Evolutionary conservation across 1,140 invertebrate species (phyloP).

Genomic region (Trinorchestia longiramus): DNA sequence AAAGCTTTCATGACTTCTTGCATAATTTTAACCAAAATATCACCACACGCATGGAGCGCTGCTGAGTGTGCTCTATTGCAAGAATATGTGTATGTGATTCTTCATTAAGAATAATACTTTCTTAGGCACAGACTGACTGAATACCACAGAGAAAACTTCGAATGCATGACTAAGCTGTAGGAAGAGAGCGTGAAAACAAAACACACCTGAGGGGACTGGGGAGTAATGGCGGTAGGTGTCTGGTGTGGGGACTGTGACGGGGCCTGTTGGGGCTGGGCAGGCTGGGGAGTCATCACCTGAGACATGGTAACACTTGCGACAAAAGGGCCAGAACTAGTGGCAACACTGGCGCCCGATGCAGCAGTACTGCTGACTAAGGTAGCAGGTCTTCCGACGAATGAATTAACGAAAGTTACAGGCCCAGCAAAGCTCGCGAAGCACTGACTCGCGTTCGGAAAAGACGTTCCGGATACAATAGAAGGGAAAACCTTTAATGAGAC

Average conservation of each 20-base stretch:
- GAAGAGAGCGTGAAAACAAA: too few relatives aligned
- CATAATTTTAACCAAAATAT: too few relatives aligned
- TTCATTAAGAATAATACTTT: too few relatives aligned
- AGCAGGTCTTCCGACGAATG: not conserved
- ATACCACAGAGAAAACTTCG: too few relatives aligned
- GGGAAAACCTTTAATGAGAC: not conserved
- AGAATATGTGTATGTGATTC: too few relatives aligned
- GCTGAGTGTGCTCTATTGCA: too few relatives aligned
- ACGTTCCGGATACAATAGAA: not conserved
- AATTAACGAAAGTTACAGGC: not conserved
- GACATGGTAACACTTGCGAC: constrained; percentile 2
- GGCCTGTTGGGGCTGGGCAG: constrained; percentile 31
- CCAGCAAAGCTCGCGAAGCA: not conserved
- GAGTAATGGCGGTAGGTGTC: constrained; percentile 30
- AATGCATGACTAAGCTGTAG: too few relatives aligned
- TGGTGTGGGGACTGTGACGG: constrained; percentile 39
- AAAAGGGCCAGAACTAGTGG: not conserved
- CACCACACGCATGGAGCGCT: too few relatives aligned
- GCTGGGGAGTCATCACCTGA: constrained; percentile 46
- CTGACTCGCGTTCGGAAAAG: not conserved
- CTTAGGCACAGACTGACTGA: too few relatives aligned
- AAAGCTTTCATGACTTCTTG: not conserved
- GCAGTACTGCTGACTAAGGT: not conserved
- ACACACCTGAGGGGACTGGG: constrained; percentile 9
- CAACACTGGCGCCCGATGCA: not conserved